Evolutionary conservation across 2,113 vertebrate species (phyloP), one percentile per base, ranked within the genome.

Genomic region (Nipponia nippon): DNA sequence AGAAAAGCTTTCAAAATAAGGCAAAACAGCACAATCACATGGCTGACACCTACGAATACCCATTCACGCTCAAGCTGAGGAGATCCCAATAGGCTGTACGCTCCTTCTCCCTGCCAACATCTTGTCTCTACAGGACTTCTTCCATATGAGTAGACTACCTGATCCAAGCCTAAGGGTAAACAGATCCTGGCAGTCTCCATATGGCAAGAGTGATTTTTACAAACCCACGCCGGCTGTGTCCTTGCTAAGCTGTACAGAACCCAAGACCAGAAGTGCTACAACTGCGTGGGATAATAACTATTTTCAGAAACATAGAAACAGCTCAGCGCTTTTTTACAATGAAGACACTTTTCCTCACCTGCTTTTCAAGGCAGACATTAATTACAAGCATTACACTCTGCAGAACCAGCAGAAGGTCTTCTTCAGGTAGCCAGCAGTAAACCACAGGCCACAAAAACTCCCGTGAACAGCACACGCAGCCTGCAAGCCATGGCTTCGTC

Each of bases 261-360:
- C 42, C 58, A 77, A 66, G 36, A 62, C 21, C 46, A 56, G 26
- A 85, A 84, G 67, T 21, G 34, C 63, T 61, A 84, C 40, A 84
- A 12, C 46, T 6, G 6, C 0, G 0, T 26, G 16, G 69, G 49
- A 85, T 29, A 38, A 5, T 2, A 47, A 77, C n/a, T 78, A n/a
- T 49, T 73, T 87, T 40, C n/a, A 10, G 50, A 85, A 90, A 65
- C 12, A 59, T 38, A 76, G 25, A 20, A 77, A 83, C 29, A 89
- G 81, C 46, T 52, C 42, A 15, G 59, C 7, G 2, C 20, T n/a
- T 52, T 69, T 89, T 59, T 19, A 70, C 63, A 77, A 20, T 25
- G n/a, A 91, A 79, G 12, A 59, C 16, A 30, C 7, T 80, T 25
- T 42, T 82, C 46, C 44, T 76, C 53, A 63, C 17, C n/a, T 42